These are phyloP conservation scores for Diachrysia chrysitis DNA, from an alignment of 2,888 invertebrate genomes.

Conservation along the genomic window DNA sequence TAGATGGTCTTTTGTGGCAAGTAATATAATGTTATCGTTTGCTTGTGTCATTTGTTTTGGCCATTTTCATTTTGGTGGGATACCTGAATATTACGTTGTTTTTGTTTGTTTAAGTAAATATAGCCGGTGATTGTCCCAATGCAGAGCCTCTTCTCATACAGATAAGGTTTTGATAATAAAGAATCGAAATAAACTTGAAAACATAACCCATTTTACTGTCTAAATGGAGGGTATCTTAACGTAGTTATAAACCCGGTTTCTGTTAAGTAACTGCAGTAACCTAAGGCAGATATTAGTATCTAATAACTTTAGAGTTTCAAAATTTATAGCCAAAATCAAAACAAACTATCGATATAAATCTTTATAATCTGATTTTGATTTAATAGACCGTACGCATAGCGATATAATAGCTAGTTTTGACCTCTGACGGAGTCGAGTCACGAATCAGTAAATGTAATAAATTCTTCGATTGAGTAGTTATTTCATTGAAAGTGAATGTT, in stretches of 20 bases:
- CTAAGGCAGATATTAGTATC: background rate
- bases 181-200: too few relatives aligned
- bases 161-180: too few relatives aligned
- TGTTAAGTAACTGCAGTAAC: background rate
- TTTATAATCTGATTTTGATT: slow-evolving; percentile 50
- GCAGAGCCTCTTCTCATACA: too few relatives aligned
- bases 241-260: background rate
- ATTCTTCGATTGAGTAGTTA: slow-evolving; percentile 61
- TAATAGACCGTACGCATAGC: slow-evolving; percentile 49
- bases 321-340: slow-evolving; percentile 37
- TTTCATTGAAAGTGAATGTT: slow-evolving; percentile 61
- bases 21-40: background rate
- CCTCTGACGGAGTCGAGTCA: slow-evolving; percentile 58
- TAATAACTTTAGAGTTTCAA: slow-evolving; percentile 12
- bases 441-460: slow-evolving; percentile 61
- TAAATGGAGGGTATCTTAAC: background rate
- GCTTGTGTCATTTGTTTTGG: too few relatives aligned
- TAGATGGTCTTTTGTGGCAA: background rate
- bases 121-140: too few relatives aligned
- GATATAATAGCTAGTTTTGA: slow-evolving; percentile 51
- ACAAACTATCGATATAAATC: slow-evolving; percentile 39
- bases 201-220: too few relatives aligned
- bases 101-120: background rate
- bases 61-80: background rate
- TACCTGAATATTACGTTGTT: background rate